Percentiles rank a stretch among this genome's conserved stretches.
Evolutionary conservation across 2,113 vertebrate species (phyloP).

Genomic region (Trochalopteron elliotii): DNA sequence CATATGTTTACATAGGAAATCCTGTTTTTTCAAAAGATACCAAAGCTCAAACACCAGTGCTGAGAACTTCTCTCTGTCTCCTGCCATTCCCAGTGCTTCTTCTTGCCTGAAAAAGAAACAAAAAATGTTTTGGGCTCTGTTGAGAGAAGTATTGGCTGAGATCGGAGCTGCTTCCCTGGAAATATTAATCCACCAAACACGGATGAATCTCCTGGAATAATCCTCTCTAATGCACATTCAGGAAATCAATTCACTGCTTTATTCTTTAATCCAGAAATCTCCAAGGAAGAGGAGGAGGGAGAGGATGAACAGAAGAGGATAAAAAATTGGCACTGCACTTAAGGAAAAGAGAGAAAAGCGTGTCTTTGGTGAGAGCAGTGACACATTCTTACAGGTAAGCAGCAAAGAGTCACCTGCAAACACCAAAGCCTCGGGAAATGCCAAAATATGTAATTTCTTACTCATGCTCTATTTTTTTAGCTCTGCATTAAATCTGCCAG

Average conservation of each 20-base stretch:
- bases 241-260: conserved; percentile 61
- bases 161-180: background rate
- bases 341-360: background rate
- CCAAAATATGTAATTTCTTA: background rate
- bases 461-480: background rate
- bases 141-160: background rate
- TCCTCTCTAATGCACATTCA: conserved; percentile 49
- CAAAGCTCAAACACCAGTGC: background rate
- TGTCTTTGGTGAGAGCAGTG: background rate
- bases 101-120: background rate
- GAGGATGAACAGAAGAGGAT: background rate
- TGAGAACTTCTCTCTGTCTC: background rate
- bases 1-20: background rate
- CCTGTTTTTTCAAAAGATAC: background rate
- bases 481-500: background rate
- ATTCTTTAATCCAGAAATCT: conserved; percentile 67
- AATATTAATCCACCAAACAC: conserved; percentile 49
- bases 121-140: fast-evolving
- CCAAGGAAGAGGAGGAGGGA: conserved; percentile 26
- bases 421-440: background rate
- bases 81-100: background rate
- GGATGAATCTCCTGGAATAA: conserved; percentile 47
- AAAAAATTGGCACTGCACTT: background rate
- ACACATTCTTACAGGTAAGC: background rate
- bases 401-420: background rate